phyloP scores from a whole-genome alignment of 2,888 invertebrate species.

The Pollenia griseotomentosa region DNA sequence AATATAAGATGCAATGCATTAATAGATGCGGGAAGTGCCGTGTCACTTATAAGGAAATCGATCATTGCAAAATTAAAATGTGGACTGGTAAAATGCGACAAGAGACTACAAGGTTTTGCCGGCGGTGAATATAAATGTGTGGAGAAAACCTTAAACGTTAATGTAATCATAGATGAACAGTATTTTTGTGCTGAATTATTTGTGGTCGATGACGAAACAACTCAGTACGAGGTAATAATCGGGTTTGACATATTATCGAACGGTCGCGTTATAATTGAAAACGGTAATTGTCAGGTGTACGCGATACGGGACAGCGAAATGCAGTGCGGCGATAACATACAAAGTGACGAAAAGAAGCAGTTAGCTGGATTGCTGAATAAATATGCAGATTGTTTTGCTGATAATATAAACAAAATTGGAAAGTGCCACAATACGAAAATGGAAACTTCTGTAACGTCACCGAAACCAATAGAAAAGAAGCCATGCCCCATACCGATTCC shows the following conservation, averaged over 20 bases:
- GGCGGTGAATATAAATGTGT: conserved; percentile 43
- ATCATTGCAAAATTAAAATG: conserved; percentile 19
- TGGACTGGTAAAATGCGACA: conserved; percentile 16
- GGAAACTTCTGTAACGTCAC: conserved; percentile 41
- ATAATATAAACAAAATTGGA: conserved; percentile 52
- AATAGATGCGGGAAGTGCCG: conserved; percentile 63
- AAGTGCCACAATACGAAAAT: conserved; percentile 60
- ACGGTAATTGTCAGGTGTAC: conserved; percentile 52
- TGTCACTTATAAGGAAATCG: conserved; percentile 21
- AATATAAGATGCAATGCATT: conserved; percentile 32
- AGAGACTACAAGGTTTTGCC: conserved; percentile 49
- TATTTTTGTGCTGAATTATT: conserved; percentile 37
- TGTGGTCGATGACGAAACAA: conserved; percentile 39
- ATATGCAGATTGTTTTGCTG: conserved; percentile 55
- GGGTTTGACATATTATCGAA: conserved; percentile 59
- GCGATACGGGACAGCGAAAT: neutral
- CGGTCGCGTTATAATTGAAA: conserved; percentile 62
- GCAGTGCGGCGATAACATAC: conserved; percentile 5
- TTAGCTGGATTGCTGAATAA: conserved; percentile 32
- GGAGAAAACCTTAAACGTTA: conserved; percentile 1
- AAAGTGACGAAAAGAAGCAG: neutral
- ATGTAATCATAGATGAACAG: conserved; percentile 32
- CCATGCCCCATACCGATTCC: conserved; percentile 61
- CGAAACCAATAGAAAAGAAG: conserved; percentile 52
- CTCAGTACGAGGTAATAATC: conserved; percentile 52